A percentile compares a stretch with the other conserved stretches of the same genome.
phyloP scores from a whole-genome alignment of 2,888 invertebrate genomes.

The Copidosoma aretas region DNA sequence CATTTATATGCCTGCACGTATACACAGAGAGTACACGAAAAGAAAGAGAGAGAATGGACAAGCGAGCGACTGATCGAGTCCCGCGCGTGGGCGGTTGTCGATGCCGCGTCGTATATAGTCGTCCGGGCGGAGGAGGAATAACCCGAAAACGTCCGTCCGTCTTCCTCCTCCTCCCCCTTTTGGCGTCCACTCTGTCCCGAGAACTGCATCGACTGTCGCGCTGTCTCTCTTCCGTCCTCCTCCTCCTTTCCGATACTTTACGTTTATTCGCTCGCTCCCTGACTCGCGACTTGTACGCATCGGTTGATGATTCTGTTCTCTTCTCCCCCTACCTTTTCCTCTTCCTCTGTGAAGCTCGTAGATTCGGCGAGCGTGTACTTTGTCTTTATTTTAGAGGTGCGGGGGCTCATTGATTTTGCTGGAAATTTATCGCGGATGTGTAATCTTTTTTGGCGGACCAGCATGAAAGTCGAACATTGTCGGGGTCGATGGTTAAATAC shows the following conservation, averaged over 20 bases:
- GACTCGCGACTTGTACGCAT: not conserved
- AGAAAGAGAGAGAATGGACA: slow-evolving; percentile 44
- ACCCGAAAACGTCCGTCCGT: slow-evolving; percentile 25
- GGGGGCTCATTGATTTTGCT: too few relatives aligned
- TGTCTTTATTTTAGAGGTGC: too few relatives aligned
- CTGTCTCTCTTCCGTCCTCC: not conserved
- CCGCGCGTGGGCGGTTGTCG: not conserved
- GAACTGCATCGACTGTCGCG: slow-evolving; percentile 1
- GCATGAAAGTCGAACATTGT: too few relatives aligned
- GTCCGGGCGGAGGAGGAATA: slow-evolving; percentile 3
- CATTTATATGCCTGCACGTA: not conserved
- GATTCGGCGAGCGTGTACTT: too few relatives aligned
- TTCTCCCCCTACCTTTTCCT: not conserved
- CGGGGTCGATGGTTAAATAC: too few relatives aligned
- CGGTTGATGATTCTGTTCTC: not conserved
- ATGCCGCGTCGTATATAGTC: not conserved
- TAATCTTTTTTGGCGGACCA: too few relatives aligned
- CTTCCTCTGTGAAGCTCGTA: too few relatives aligned
- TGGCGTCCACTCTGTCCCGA: not conserved
- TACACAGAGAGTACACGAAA: not conserved
- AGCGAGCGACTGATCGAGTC: slow-evolving; percentile 42
- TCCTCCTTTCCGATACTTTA: not conserved
- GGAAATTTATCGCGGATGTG: too few relatives aligned
- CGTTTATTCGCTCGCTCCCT: not conserved
- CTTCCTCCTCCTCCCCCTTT: not conserved